Base-by-base conservation (phyloP, 2,797 vertebrate genomes). In the Spheniscus humboldti region DNA sequence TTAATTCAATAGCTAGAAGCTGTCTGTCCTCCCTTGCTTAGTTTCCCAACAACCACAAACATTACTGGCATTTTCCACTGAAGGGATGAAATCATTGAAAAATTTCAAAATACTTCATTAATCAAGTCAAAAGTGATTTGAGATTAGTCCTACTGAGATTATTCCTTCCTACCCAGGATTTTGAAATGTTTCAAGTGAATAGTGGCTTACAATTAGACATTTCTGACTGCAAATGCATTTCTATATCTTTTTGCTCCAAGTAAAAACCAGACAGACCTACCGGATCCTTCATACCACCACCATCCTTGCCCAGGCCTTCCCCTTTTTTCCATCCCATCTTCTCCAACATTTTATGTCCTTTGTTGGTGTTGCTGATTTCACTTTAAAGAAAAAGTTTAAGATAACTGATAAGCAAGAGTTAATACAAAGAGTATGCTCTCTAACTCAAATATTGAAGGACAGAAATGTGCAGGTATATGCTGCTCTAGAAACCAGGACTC, bases 241-340 rank as follows among this genome's bases (percentile, higher is more conserved):
- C 33, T 56, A n/a, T 64, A 33, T 74, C 33, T 85, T 39, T 47
- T 25, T 67, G 39, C 19, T 69, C 67, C 56, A 71, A 62, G 13
- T 41, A 56, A 60, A 63, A 85, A 53, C 17, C 3, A 8, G 18
- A 45, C 35, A 59, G 20, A 94, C 98, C 98, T 98, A 99, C 99
- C 91, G 99, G 99, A 79, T 98, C 97, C 88, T 98, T 99, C 97
- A 99, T 99, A 76, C 99, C 99, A 35, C 98, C 98, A 37, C 99
- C 98, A 31, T 98, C 98, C 97, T 99, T 99, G 19, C 99, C 99
- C 30, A 99, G 98, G 5, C 99, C 99, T 47, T 99, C 99, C 97
- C 99, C 99, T 94, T 98, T 99, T 92, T 98, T 99, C 99, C 99
- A 99, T 75, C 99, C 99, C 99, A 99, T 99, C 95, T 99, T 99